Base-by-base conservation (phyloP, 2,797 vertebrate species). In the Rhinichthys osculus region DNA sequence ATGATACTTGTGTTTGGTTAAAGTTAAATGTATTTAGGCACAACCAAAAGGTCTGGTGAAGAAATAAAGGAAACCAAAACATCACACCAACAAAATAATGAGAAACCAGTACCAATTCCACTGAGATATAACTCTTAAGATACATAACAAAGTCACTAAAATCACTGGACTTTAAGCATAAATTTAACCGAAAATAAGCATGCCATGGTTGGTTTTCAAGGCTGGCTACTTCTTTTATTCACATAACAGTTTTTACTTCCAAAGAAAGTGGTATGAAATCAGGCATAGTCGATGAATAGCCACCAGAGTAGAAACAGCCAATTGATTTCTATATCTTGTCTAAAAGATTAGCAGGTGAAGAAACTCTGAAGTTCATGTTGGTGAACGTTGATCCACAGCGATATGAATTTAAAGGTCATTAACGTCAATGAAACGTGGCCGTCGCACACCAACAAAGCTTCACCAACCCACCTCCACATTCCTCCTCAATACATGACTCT, bases 401-500 rank as follows among this genome's bases (percentile, higher is more conserved):
- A 78, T 54, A 59, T 69, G n/a, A 85, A 72, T 69, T 35, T 52
- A 89, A 89, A 87, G 86, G 88, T 89, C 78, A 87, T 64, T 81
- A 62, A 54, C 74, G 72, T 84, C 86, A 86, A 57, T 64, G 42
- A 59, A 83, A 77, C 54, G 19, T 77, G 42, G 52, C 59, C 7
- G 11, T 40, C 66, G 35, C 59, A 54, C 35, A 78, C 54, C 19
- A 38, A 19, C 47, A 44, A 47, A 38, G 27, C 57, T 40, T 16
- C 64, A 52, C 40, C 33, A 50, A 44, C 67, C 50, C 76, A 80
- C 47, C 52, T 40, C 33, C 77, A 79, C 40, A 14, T 82, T 59
- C 66, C 70, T 84, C 67, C 81, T 77, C 62, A 72, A 87, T 73
- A 79, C 83, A 67, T 16, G 52, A 73, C n/a, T 72, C 23, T 17